Percentiles rank a stretch among this genome's conserved stretches.
Evolutionary conservation across 2,888 invertebrate genomes (phyloP).

Genomic region (Dolomedes plantarius): DNA sequence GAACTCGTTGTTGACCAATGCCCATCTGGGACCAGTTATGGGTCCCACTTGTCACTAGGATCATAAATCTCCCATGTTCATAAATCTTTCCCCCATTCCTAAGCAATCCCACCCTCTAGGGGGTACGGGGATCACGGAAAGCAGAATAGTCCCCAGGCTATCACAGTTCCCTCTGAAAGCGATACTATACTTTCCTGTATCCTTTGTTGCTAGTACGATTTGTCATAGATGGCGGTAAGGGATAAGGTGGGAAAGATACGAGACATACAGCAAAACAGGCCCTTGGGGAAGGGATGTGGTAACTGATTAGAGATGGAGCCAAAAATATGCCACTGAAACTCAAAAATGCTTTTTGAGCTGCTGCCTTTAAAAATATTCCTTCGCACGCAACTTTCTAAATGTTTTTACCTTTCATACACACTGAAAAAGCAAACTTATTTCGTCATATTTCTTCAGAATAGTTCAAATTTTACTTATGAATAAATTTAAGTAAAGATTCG

Average conservation of each 20-base stretch:
- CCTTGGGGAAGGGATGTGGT: neutral
- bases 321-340: neutral
- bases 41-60: conserved; percentile 58
- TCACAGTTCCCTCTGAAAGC: conserved; percentile 45
- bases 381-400: no score
- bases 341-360: no score
- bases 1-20: conserved; percentile 43
- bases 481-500: no score
- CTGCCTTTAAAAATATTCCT: no score
- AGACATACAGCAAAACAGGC: conserved; percentile 29
- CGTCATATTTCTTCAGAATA: no score
- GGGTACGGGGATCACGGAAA: conserved; percentile 47
- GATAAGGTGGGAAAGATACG: conserved; percentile 14
- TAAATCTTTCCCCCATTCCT: conserved; percentile 69
- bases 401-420: no score
- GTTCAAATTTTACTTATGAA: no score
- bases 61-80: conserved; percentile 62
- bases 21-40: conserved; percentile 50
- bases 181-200: conserved; percentile 52
- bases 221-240: conserved; percentile 44
- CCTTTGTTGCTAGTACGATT: conserved; percentile 58
- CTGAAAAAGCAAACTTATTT: no score
- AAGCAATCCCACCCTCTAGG: conserved; percentile 36
- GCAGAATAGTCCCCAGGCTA: conserved; percentile 62
- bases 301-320: neutral